Base-by-base conservation (phyloP, 1,140 invertebrate species). In the Asobara japonica region DNA sequence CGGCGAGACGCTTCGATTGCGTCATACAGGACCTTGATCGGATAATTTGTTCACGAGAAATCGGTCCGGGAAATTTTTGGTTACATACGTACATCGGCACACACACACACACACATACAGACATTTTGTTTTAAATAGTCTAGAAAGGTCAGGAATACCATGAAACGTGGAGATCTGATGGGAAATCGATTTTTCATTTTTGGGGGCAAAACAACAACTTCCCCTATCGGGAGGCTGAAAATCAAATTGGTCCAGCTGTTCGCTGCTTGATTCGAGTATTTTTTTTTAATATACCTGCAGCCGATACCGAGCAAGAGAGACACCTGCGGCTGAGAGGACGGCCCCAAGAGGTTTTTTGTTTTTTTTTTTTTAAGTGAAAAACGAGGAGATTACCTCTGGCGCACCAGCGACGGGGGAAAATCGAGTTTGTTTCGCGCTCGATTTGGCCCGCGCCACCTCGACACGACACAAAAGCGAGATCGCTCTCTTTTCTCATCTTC, bases 361-460 rank as follows among this genome's bases (percentile, higher is more conserved):
- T n/a, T 13, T 38, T 27, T 33, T 33, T n/a, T 22, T 25, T 27
- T 16, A 61, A 61, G 18, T 22, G n/a, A 69, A 33, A 22, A 65
- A 65, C 51, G 33, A 22, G 41, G 45, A 48, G 27, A 33, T 16
- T 29, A 20, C 11, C 29, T 10, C 33, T 48, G 69, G 65, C 51
- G 51, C 64, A 36, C 62, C 25, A 45, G 38, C 10, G 27, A 29
- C 25, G 8, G 27, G 25, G 62, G 22, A 48, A 72, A 72, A 72
- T 72, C 70, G 70, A 72, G 70, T 72, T 72, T 72, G 70, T 67
- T 66, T 72, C 62, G 45, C 31, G 70, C 64, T 72, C 64, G 70
- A 72, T 72, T 67, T 72, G 65, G 45, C 41, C 64, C 45, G 27
- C 70, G 18, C 18, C 60, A 30, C 60, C 60, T 62, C 27, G n/a